phyloP scores from a whole-genome alignment of 2,888 invertebrate species.

The Crocallis elinguaria region DNA sequence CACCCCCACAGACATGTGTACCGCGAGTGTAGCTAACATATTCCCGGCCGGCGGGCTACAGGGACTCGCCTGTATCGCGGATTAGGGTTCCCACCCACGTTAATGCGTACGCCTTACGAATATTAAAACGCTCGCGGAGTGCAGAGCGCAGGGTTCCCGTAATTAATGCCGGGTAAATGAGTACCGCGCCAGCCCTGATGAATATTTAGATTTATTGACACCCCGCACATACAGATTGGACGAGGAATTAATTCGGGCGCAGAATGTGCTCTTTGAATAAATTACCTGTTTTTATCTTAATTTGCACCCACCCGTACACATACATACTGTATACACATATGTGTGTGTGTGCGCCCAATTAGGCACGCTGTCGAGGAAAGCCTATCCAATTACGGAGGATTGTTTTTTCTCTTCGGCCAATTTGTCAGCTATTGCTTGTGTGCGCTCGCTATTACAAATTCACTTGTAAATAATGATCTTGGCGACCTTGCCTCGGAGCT shows the following conservation, averaged over 20 bases:
- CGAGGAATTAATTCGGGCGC: conserved; percentile 43
- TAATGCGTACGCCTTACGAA: conserved; percentile 39
- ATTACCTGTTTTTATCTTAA: conserved; percentile 56
- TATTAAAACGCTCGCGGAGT: conserved; percentile 41
- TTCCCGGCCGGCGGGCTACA: background rate
- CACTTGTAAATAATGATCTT: background rate
- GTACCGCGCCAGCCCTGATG: conserved; percentile 45
- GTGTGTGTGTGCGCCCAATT: conserved; percentile 14
- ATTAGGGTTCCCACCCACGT: conserved; percentile 22
- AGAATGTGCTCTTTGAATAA: conserved; percentile 52
- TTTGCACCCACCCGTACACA: background rate
- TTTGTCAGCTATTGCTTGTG: conserved; percentile 1
- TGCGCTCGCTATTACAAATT: background rate
- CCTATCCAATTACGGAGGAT: conserved; percentile 13
- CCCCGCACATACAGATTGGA: conserved; percentile 46
- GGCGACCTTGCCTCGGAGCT: background rate
- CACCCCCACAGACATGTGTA: too few relatives aligned
- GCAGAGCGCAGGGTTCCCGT: conserved; percentile 38
- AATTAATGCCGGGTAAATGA: conserved; percentile 53
- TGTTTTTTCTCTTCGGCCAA: conserved; percentile 24
- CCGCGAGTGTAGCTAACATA: background rate
- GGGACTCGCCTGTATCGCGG: conserved; percentile 1
- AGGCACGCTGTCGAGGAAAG: conserved; percentile 2
- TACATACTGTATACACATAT: background rate
- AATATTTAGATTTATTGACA: conserved; percentile 68